Base-by-base conservation (phyloP, 1,140 invertebrate genomes). In the Drosophila melanica region DNA sequence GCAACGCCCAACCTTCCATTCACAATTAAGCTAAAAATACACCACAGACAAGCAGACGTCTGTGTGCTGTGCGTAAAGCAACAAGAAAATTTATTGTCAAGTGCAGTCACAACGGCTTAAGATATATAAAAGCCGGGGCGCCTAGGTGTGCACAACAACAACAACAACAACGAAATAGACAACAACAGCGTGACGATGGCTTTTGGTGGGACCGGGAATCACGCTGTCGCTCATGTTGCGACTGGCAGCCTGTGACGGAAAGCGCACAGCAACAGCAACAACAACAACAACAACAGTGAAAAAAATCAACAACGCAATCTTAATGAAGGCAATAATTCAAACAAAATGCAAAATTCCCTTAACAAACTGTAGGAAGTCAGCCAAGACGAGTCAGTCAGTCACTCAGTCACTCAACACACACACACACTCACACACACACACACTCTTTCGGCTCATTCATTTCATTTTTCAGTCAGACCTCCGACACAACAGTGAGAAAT, bases 251-350 rank as follows among this genome's bases (percentile, higher is more conserved):
- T 69, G 70, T 73, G 71, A 69, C 57, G 58, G 18, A 53, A n/a
- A 20, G 12, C 39, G 41, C 50, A 64, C 39, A 54, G 16, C 30
- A 48, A 65, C 48, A 48, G 62, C 48, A 20, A 16, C 48, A 51
- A 51, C 20, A 20, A 30, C 51, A 35, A 48, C 33, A 55, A 50
- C 65, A 45, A 41, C 62, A 47, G 66, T 39, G 30, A 60, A 30
- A 68, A 68, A 87, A 87, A 90, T 90, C 85, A 90, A 90, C 86
- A 90, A 90, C 80, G 84, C 89, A 89, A 89, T 90, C 89, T 90
- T 90, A 90, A 90, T 90, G 89, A 90, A 90, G 89, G 89, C 89
- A 90, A 90, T 90, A 90, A 90, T 90, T 90, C 80, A 90, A 89
- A 85, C 67, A 81, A 90, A 90, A 90, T 90, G 87, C 87, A 80